These are phyloP conservation scores for Drosophila greeni DNA, from an alignment of 2,888 invertebrate genomes.

Conservation along the genomic window DNA sequence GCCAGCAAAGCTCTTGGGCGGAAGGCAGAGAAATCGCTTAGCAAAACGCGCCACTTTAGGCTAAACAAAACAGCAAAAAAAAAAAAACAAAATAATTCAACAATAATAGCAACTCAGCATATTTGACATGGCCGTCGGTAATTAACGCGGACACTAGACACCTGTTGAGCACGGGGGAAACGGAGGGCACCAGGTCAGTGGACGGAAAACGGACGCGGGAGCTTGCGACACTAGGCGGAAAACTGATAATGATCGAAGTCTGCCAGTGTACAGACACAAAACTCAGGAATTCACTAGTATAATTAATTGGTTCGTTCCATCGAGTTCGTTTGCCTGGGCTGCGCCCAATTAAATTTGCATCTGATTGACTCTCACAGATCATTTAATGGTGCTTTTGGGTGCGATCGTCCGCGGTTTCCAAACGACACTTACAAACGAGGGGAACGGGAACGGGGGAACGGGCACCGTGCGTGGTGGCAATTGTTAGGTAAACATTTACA, in stretches of 20 bases:
- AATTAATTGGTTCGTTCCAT: constrained; percentile 32
- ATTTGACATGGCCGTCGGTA: constrained; percentile 40
- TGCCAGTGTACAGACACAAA: constrained; percentile 1
- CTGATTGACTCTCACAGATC: constrained; percentile 14
- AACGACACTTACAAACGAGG: constrained; percentile 19
- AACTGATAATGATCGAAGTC: constrained; percentile 24
- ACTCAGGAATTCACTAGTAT: constrained; percentile 10
- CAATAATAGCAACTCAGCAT: constrained; percentile 32
- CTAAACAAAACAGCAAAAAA: no score
- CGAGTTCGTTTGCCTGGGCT: constrained; percentile 4
- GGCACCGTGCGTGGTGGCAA: constrained; percentile 12
- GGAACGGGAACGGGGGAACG: constrained; percentile 1
- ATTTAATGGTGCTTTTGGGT: constrained; percentile 12
- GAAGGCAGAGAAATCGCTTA: constrained; percentile 36
- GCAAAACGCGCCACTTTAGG: constrained; percentile 66
- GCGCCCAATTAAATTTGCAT: constrained; percentile 35
- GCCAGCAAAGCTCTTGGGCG: constrained; percentile 41
- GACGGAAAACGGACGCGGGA: constrained; percentile 12
- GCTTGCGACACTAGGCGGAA: constrained; percentile 23
- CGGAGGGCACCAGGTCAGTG: constrained; percentile 11
- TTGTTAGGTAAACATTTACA: constrained; percentile 28
- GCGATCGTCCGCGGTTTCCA: constrained; percentile 16
- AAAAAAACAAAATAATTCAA: constrained; percentile 12
- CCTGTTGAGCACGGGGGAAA: constrained; percentile 27
- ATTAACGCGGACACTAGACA: constrained; percentile 41